Evolutionary conservation across 64 coral and sea anemone genomes (phyloP).

Genomic region (Catalaphyllia jardinei): DNA sequence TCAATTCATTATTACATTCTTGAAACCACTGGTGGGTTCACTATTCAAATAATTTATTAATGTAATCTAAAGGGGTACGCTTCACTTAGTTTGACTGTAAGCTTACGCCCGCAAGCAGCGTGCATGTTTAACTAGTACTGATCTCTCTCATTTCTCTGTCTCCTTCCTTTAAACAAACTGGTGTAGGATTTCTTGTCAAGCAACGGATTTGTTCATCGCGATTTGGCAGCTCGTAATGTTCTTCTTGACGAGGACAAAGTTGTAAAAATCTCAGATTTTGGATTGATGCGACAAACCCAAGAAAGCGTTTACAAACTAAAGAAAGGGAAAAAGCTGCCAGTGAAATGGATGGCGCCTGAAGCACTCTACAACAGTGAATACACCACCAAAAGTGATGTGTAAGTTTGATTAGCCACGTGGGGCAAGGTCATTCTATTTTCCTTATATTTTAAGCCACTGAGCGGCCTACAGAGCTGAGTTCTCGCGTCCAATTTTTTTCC

Average conservation of each 20-base stretch:
- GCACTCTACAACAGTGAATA: slow-evolving; percentile 8
- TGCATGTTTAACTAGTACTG: background rate
- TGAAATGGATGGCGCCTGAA: slow-evolving; percentile 60
- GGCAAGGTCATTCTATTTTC: background rate
- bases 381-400: slow-evolving; percentile 57
- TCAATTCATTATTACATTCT: too few relatives aligned
- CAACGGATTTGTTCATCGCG: slow-evolving; percentile 46
- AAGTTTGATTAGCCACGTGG: background rate
- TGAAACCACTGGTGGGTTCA: too few relatives aligned
- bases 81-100: too few relatives aligned
- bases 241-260: slow-evolving; percentile 37
- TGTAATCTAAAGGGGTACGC: too few relatives aligned
- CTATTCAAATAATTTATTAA: too few relatives aligned
- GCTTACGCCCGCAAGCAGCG: background rate
- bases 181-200: slow-evolving; percentile 4
- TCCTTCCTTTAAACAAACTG: background rate
- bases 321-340: slow-evolving; percentile 21
- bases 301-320: slow-evolving; percentile 14
- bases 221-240: slow-evolving; percentile 48
- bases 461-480: background rate
- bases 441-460: background rate
- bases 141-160: background rate
- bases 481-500: too few relatives aligned
- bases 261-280: slow-evolving; percentile 54
- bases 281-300: slow-evolving; percentile 25